A percentile compares a stretch with the other conserved stretches of the same genome.
phyloP scores from a whole-genome alignment of 2,888 invertebrate species.

The Phengaris arion region DNA sequence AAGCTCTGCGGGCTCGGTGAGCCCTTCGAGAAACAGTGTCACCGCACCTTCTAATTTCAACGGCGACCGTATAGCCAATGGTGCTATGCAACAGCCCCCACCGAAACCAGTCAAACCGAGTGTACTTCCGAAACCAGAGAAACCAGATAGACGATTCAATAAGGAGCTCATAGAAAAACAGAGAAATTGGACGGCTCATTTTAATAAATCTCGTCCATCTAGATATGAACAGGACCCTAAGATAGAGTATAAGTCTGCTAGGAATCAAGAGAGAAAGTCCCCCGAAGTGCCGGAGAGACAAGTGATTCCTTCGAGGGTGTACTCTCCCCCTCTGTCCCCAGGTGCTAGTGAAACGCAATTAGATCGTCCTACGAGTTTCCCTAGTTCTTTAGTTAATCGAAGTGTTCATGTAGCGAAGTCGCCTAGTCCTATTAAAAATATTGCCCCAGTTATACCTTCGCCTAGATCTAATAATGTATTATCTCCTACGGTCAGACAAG shows the following conservation, averaged over 20 bases:
- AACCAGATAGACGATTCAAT: slow-evolving; percentile 90
- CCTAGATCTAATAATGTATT: slow-evolving; percentile 52
- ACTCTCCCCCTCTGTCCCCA: slow-evolving; percentile 75
- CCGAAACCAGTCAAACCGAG: slow-evolving; percentile 77
- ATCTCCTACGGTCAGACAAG: slow-evolving; percentile 55
- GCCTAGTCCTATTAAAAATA: slow-evolving; percentile 69
- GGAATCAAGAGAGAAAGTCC: slow-evolving; percentile 64
- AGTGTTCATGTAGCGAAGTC: slow-evolving; percentile 62
- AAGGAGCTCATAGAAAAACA: slow-evolving; percentile 94
- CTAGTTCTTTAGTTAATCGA: slow-evolving; percentile 62
- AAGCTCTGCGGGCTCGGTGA: slow-evolving; percentile 84
- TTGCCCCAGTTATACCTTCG: slow-evolving; percentile 55
- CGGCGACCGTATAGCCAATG: slow-evolving; percentile 68
- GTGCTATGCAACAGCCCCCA: slow-evolving; percentile 68
- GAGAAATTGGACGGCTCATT: slow-evolving; percentile 95
- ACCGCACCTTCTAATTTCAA: slow-evolving; percentile 73
- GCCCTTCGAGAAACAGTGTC: slow-evolving; percentile 77
- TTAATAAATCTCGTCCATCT: slow-evolving; percentile 85
- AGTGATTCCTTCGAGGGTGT: slow-evolving; percentile 68
- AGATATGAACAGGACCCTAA: slow-evolving; percentile 61
- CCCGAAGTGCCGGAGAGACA: slow-evolving; percentile 63
- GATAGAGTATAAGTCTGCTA: slow-evolving; percentile 59
- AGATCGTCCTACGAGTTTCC: slow-evolving; percentile 68
- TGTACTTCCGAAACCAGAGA: slow-evolving; percentile 86
- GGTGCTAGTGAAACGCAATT: slow-evolving; percentile 80